These are phyloP conservation scores for Nephila pilipes DNA, from an alignment of 1,140 invertebrate species.

Conservation along the genomic window DNA sequence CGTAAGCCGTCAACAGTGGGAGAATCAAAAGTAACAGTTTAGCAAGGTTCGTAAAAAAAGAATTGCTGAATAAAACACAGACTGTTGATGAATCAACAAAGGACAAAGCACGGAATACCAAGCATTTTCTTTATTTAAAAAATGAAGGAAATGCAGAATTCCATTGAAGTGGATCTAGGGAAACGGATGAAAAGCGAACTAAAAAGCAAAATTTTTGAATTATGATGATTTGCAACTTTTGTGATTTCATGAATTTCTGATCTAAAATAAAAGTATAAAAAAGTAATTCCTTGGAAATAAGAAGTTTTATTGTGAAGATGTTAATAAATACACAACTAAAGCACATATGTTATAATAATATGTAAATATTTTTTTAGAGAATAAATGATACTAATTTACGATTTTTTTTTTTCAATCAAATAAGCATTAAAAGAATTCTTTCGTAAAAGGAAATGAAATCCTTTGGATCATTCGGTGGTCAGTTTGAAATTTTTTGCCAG, in stretches of 20 bases:
- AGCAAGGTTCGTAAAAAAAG: background rate
- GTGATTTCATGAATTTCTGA: background rate
- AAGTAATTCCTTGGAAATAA: no score
- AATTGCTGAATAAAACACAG: constrained; percentile 11
- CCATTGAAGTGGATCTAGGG: background rate
- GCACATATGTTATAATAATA: no score
- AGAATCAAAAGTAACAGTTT: background rate
- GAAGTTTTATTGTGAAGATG: no score
- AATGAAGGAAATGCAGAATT: background rate
- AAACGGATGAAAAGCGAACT: background rate
- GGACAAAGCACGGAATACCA: background rate
- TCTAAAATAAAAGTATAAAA: background rate
- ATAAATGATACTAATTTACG: no score
- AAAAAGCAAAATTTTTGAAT: background rate
- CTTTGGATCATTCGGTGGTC: no score
- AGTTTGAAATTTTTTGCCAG: no score
- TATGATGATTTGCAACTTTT: background rate
- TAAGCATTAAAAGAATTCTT: no score
- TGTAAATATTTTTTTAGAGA: no score
- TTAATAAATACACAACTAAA: no score
- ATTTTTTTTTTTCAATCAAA: no score
- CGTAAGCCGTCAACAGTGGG: background rate
- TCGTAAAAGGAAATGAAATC: no score
- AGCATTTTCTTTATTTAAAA: background rate
- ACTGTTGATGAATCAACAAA: constrained; percentile 33